Evolutionary conservation across 2,888 invertebrate species (phyloP).

Genomic region (Andrena bicolor): DNA sequence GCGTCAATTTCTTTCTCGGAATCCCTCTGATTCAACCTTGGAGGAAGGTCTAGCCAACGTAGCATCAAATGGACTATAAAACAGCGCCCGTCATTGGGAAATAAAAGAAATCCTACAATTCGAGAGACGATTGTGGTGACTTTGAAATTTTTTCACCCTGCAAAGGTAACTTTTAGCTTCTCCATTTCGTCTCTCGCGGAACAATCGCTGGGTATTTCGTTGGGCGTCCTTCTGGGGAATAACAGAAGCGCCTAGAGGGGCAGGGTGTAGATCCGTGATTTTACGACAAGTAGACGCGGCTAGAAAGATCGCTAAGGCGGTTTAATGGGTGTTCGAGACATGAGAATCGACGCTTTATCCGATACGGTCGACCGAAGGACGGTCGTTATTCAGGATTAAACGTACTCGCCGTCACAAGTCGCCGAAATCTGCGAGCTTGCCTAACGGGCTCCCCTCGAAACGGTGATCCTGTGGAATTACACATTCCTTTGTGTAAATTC

Average conservation of each 20-base stretch:
- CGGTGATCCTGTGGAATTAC: conserved; percentile 2
- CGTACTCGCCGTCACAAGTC: conserved; percentile 38
- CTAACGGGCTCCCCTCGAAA: conserved; percentile 14
- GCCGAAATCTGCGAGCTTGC: conserved; percentile 29
- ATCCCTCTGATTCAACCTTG: neutral
- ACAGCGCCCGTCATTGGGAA: neutral
- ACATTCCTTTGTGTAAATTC: neutral
- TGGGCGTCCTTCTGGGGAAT: neutral
- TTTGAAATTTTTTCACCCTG: neutral
- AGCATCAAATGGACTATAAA: neutral
- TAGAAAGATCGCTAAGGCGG: conserved; percentile 46
- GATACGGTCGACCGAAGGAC: conserved; percentile 58
- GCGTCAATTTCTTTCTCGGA: too few relatives aligned
- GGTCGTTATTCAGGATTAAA: conserved; percentile 72
- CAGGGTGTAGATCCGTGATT: conserved; percentile 37
- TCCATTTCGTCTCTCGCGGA: neutral
- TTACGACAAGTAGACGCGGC: conserved; percentile 39
- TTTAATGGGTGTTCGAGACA: conserved; percentile 37
- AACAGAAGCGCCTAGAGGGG: neutral
- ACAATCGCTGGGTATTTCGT: conserved; percentile 20
- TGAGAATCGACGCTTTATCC: conserved; percentile 56
- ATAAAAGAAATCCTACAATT: neutral
- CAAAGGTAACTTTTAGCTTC: neutral
- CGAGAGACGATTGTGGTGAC: neutral
- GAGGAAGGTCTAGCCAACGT: neutral